Conservation (phyloP, 1,140 invertebrate species). For the Tachypleus tridentatus region DNA sequence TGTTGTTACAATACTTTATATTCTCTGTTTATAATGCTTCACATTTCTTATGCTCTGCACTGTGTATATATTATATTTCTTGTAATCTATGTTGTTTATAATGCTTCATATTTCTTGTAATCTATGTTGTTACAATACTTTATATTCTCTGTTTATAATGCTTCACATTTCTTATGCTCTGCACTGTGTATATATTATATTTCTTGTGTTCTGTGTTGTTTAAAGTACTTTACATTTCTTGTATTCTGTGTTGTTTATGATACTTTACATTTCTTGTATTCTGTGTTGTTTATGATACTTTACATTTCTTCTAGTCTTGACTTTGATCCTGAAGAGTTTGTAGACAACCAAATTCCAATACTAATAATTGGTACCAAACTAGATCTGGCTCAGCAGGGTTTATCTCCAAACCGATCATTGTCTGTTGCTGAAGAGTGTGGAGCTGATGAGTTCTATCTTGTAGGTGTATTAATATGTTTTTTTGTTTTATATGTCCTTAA, state of each 20-base stretch:
- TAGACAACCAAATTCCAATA: slow-evolving; percentile 65
- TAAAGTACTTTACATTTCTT: neutral
- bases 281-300: neutral
- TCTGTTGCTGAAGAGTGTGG: slow-evolving; percentile 81
- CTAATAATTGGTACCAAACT: slow-evolving; percentile 86
- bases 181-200: neutral
- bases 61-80: neutral
- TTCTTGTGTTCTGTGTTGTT: neutral
- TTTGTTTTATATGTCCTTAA: neutral
- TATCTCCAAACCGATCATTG: slow-evolving; percentile 41
- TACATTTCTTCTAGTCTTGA: slow-evolving; percentile 32
- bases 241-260: neutral
- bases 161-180: neutral
- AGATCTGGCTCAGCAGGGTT: slow-evolving; percentile 58
- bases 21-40: neutral
- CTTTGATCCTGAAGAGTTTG: slow-evolving; percentile 83
- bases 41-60: neutral
- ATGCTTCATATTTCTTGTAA: neutral
- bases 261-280: slow-evolving; percentile 1
- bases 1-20: slow-evolving; percentile 1
- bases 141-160: neutral
- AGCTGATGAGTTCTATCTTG: slow-evolving; percentile 81
- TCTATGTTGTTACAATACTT: neutral
- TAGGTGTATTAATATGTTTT: slow-evolving; percentile 27
- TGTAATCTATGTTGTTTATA: neutral